These are phyloP conservation scores for Dascyllus trimaculatus DNA, from an alignment of 2,113 vertebrate species.

Conservation along the genomic window DNA sequence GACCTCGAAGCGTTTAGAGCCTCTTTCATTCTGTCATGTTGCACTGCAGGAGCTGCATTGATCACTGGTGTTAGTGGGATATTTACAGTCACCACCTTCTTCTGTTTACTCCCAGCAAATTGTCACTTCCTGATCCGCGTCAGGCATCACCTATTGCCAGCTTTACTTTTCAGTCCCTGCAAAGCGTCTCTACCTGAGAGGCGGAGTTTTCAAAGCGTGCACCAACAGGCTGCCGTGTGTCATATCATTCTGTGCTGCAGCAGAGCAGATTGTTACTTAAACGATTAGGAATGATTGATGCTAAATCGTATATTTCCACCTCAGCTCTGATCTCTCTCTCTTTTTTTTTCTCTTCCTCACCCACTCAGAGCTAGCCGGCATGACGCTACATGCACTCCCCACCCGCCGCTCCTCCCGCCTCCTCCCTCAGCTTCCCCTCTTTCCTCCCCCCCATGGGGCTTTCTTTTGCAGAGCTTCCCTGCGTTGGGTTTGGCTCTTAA, in stretches of 20 bases:
- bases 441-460: constrained; percentile 52
- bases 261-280: constrained; percentile 44
- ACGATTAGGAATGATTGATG: constrained; percentile 70
- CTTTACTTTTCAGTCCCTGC: neutral
- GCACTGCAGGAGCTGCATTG: no score
- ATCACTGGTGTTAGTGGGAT: no score
- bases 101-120: neutral
- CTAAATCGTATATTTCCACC: constrained; percentile 50
- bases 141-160: neutral
- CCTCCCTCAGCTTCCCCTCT: constrained; percentile 1
- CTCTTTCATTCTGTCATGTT: no score
- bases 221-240: constrained; percentile 33
- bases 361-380: constrained; percentile 19
- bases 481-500: constrained; percentile 61
- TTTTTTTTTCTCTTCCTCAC: neutral
- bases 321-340: constrained; percentile 54
- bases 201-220: constrained; percentile 33
- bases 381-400: constrained; percentile 58
- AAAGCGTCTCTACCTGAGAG: constrained; percentile 6
- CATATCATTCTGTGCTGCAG: constrained; percentile 6
- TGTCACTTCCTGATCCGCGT: neutral
- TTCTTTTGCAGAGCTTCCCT: constrained; percentile 38
- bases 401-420: neutral
- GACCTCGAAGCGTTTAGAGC: no score
- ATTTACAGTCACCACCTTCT: no score